phyloP scores from a whole-genome alignment of 2,888 invertebrate genomes.

The Drosophila bunnanda region DNA sequence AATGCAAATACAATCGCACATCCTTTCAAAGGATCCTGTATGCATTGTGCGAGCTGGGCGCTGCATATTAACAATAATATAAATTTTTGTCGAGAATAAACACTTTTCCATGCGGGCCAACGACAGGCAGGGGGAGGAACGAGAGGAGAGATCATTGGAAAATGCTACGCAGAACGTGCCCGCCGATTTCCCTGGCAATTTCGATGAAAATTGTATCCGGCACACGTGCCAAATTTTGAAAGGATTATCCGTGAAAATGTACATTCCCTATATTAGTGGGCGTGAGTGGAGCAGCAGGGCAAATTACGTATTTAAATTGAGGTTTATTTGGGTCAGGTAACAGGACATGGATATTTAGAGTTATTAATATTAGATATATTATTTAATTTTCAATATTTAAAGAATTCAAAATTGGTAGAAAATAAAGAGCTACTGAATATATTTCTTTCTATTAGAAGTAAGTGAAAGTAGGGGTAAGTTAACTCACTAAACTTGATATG shows the following conservation, averaged over 20 bases:
- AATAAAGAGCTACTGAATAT: no score
- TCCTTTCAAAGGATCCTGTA: slow-evolving; percentile 67
- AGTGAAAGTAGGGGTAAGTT: no score
- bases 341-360: neutral
- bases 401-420: no score
- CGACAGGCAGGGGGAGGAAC: neutral
- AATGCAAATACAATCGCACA: slow-evolving; percentile 78
- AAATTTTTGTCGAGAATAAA: slow-evolving; percentile 64
- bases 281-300: slow-evolving; percentile 51
- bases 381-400: no score
- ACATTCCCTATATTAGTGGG: slow-evolving; percentile 41
- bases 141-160: slow-evolving; percentile 13
- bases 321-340: neutral
- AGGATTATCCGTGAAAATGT: slow-evolving; percentile 32
- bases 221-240: slow-evolving; percentile 72
- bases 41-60: slow-evolving; percentile 53
- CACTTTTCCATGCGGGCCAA: slow-evolving; percentile 66
- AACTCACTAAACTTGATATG: no score
- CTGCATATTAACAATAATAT: slow-evolving; percentile 63
- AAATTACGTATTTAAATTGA: slow-evolving; percentile 23
- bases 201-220: slow-evolving; percentile 71
- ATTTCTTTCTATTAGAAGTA: no score
- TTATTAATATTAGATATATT: neutral
- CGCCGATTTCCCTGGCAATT: slow-evolving; percentile 42
- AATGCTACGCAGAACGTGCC: slow-evolving; percentile 33